Conservation (phyloP, 2,888 invertebrate genomes). For the Drosophila sordidula region DNA sequence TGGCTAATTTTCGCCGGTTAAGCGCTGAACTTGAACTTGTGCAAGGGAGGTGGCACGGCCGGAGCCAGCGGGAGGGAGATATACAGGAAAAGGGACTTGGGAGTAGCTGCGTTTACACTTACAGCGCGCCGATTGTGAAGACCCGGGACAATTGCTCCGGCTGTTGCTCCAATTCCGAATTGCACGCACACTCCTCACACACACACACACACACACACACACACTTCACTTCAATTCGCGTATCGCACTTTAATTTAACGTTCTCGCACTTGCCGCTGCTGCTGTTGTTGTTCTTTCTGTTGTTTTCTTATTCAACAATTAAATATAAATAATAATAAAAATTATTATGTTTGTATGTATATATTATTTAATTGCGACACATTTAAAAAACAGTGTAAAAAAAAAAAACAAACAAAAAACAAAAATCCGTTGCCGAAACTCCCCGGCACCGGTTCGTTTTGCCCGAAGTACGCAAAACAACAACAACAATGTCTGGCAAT, state of each 20-base stretch:
- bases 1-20: conserved; percentile 51
- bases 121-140: conserved; percentile 17
- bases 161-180: conserved; percentile 53
- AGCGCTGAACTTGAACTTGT: conserved; percentile 62
- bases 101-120: conserved; percentile 18
- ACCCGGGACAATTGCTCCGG: conserved; percentile 16
- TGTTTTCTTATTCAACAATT: conserved; percentile 49
- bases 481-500: conserved; percentile 27
- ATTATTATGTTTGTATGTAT: conserved; percentile 29
- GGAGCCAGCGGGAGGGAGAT: not conserved
- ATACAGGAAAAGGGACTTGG: not conserved
- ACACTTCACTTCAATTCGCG: conserved; percentile 57
- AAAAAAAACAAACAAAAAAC: conserved; percentile 1
- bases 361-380: conserved; percentile 56
- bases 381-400: conserved; percentile 18
- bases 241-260: conserved; percentile 57
- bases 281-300: conserved; percentile 31
- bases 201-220: conserved; percentile 19
- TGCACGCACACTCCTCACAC: conserved; percentile 53
- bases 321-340: conserved; percentile 44
- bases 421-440: conserved; percentile 20
- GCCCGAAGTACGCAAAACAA: not conserved
- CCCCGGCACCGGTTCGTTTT: conserved; percentile 6
- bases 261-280: conserved; percentile 22
- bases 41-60: conserved; percentile 7